Evolutionary conservation across 2,888 invertebrate genomes (phyloP), one percentile per base, ranked within the genome.

Genomic region (Thera obeliscata): DNA sequence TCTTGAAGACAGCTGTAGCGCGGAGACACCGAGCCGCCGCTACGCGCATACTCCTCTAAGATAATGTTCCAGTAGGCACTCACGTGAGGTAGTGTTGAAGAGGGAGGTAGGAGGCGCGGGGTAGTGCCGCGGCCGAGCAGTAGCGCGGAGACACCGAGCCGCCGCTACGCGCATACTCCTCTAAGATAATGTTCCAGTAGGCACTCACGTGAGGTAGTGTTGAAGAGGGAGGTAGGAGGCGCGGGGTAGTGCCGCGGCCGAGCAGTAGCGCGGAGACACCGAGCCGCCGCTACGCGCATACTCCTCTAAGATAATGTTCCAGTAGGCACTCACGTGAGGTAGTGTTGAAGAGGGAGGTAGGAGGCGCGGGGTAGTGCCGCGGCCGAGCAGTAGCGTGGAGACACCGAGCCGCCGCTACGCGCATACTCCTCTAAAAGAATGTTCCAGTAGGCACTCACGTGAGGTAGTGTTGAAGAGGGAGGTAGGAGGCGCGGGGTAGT

Each of bases 181-280:
- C 22, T 22, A 22, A 22, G 22, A 22, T 22, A 22, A 22, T 22
- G 22, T 22, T 22, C 22, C 22, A 22, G 22, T 81, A 94, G 81
- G 12, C 56, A 95, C 96, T 96, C 91, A 96, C 96, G 95, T 78
- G 96, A 95, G 76, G 96, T 95, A 71, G 96, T 95, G 86, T 50
- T 50, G 50, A 50, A 50, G 22, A 50, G 12, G 5, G 50, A 22
- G 7, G 50, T 50, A 22, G 83, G 96, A 89, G 82, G 96, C 93
- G 84, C 95, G 89, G 87, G 95, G 94, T 84, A 96, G 94, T 82
- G n/a, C n/a, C n/a, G n/a, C n/a, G n/a, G n/a, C n/a, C n/a, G n/a
- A n/a, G n/a, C n/a, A n/a, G n/a, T n/a, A n/a, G n/a, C n/a, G n/a
- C n/a, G n/a, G n/a, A n/a, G n/a, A n/a, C n/a, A n/a, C n/a, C n/a